Percentiles rank a stretch among this genome's conserved stretches.
Evolutionary conservation across 2,113 vertebrate species (phyloP).

Genomic region (Gymnorhina tibicen): DNA sequence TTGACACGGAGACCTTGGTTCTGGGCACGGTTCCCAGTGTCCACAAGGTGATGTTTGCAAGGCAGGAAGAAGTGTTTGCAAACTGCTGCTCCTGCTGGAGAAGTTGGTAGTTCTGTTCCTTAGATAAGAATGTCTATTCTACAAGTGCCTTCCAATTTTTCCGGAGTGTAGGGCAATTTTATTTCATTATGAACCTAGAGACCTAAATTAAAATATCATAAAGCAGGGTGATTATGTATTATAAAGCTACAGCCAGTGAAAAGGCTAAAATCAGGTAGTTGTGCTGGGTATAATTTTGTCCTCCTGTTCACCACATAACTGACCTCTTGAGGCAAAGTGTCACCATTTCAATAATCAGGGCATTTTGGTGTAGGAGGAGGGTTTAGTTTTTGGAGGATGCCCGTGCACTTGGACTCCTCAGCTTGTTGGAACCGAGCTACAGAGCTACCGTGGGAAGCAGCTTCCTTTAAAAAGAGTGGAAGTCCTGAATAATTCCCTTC

Average conservation of each 20-base stretch:
- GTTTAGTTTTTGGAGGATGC: neutral
- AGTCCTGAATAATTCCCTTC: neutral
- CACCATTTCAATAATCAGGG: neutral
- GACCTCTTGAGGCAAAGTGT: neutral
- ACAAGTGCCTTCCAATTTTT: neutral
- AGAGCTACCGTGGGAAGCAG: neutral
- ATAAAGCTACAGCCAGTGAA: neutral
- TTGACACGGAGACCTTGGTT: neutral
- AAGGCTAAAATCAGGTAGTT: neutral
- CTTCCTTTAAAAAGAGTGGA: neutral
- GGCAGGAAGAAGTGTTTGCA: neutral
- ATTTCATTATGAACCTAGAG: neutral
- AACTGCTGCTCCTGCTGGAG: neutral
- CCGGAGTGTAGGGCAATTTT: accelerated
- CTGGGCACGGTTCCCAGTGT: neutral
- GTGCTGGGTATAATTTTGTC: neutral
- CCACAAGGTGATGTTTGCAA: neutral
- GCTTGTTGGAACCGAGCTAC: neutral
- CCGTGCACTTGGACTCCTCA: neutral
- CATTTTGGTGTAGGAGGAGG: neutral
- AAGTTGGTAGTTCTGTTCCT: neutral
- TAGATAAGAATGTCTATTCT: neutral
- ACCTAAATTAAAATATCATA: neutral
- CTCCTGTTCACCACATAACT: neutral
- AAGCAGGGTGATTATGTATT: neutral